Conservation (phyloP, 2,113 vertebrate species). For the Austrofundulus limnaeus region DNA sequence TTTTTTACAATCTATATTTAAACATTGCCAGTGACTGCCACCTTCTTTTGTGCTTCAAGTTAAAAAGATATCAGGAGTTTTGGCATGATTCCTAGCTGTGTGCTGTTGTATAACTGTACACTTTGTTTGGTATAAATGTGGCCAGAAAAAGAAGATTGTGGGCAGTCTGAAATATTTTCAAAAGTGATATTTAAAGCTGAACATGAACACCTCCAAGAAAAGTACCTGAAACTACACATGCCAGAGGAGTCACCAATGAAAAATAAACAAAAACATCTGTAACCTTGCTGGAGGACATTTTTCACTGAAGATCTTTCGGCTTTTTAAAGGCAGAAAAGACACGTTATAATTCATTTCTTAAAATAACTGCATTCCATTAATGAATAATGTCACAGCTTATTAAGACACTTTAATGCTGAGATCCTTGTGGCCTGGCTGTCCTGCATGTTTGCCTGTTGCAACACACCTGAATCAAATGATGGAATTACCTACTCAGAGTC, state of each 20-base stretch:
- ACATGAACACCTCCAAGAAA: not conserved
- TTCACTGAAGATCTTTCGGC: not conserved
- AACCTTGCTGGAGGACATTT: not conserved
- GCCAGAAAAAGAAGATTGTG: not conserved
- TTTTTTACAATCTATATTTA: not conserved
- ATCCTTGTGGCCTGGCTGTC: too few relatives aligned
- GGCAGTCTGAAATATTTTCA: conserved; percentile 1
- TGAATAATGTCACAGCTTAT: not conserved
- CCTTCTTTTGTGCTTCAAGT: not conserved
- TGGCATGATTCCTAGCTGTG: not conserved
- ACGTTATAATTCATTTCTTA: not conserved
- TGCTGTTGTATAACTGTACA: not conserved
- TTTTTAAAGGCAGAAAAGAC: not conserved
- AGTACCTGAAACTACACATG: not conserved
- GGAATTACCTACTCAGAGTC: too few relatives aligned
- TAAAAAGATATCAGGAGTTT: not conserved
- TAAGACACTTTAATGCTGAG: too few relatives aligned
- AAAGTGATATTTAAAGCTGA: conserved; percentile 17
- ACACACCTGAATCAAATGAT: too few relatives aligned
- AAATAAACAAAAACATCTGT: not conserved
- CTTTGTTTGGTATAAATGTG: conserved; percentile 10
- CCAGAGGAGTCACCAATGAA: not conserved
- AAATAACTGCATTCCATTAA: not conserved
- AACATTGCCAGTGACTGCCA: not conserved
- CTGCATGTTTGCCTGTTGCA: too few relatives aligned